A percentile compares a stretch with the other conserved stretches of the same genome.
Conservation (phyloP, 1,140 invertebrate species). For the Theocolax elegans region DNA sequence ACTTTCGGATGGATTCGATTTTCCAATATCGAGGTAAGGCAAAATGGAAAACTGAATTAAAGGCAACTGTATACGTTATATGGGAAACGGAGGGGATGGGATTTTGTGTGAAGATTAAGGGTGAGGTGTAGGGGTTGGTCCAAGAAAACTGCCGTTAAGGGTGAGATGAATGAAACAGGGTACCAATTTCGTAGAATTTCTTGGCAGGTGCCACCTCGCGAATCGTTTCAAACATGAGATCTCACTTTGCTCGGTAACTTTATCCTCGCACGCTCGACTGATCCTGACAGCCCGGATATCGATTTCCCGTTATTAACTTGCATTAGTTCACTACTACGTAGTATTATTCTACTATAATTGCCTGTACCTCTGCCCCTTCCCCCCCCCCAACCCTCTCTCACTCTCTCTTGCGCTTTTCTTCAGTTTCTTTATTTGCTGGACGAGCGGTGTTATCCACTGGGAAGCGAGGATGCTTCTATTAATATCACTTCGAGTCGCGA, state of each 20-base stretch:
- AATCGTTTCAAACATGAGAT: slow-evolving; percentile 28
- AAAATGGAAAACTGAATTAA: slow-evolving; percentile 12
- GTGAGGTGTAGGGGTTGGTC: not conserved
- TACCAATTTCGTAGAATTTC: slow-evolving; percentile 34
- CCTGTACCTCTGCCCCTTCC: not conserved
- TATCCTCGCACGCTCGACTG: slow-evolving; percentile 11
- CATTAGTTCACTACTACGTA: slow-evolving; percentile 6
- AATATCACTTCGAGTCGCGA: too few species aligned
- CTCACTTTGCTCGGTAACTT: slow-evolving; percentile 27
- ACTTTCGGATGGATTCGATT: slow-evolving; percentile 7
- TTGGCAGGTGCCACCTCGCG: slow-evolving; percentile 29
- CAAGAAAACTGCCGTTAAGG: not conserved
- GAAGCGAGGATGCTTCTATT: too few species aligned
- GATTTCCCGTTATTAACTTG: slow-evolving; percentile 27
- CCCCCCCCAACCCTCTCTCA: not conserved
- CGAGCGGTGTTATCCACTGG: too few species aligned
- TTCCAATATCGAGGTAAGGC: slow-evolving; percentile 16
- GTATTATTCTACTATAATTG: too few species aligned
- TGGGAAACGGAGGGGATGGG: too few species aligned
- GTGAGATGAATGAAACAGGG: not conserved
- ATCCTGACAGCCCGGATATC: slow-evolving; percentile 28
- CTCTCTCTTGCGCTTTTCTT: not conserved
- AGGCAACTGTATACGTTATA: not conserved
- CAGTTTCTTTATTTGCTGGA: not conserved
- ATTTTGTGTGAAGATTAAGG: slow-evolving; percentile 11